Evolutionary conservation across 2,113 vertebrate species (phyloP), one percentile per base, ranked within the genome.

Genomic region (Xenopus borealis): DNA sequence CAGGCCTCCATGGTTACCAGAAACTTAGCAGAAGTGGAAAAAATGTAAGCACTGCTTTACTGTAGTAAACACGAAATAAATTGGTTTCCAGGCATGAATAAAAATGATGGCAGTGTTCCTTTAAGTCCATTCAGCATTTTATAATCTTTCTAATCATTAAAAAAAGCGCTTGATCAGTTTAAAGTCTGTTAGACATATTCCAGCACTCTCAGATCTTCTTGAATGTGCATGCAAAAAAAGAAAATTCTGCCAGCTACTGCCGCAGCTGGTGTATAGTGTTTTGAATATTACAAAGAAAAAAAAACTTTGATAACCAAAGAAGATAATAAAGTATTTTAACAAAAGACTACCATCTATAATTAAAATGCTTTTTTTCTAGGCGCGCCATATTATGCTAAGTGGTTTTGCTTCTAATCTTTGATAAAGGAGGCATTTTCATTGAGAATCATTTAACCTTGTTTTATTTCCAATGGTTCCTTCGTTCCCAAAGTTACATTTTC

Each of bases 401-500:
- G 44, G 27, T 27, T 67, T 55, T 57, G 47, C 71, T 11, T 68
- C 30, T 58, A 73, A 66, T 50, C 52, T 68, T 44, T 61, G 44
- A 68, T 61, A 47, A 62, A 74, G 55, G 23, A 50, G 12, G 58
- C 3, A 50, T 63, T 74, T 65, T 47, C 18, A 69, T 62, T 10
- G 58, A 40, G 73, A 75, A 75, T 62, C 45, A 55, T 62, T 75
- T 75, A 40, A 40, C 72, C 72, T 75, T 68, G 65, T 40, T 68
- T 75, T 68, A 17, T 50, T 40, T 53, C 27, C 61, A 45, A 33
- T 59, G 18, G 58, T 75, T 67, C 57, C n/a, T 27, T 62, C 27
- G 44, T 75, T 75, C 59, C 68, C 64, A 68, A 75, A 75, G 64
- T 66, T 68, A 62, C 13, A 23, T 75, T 74, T 75, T 75, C 33